Evolutionary conservation across 2,113 vertebrate species (phyloP).

Genomic region (Lampris megalopsis): DNA sequence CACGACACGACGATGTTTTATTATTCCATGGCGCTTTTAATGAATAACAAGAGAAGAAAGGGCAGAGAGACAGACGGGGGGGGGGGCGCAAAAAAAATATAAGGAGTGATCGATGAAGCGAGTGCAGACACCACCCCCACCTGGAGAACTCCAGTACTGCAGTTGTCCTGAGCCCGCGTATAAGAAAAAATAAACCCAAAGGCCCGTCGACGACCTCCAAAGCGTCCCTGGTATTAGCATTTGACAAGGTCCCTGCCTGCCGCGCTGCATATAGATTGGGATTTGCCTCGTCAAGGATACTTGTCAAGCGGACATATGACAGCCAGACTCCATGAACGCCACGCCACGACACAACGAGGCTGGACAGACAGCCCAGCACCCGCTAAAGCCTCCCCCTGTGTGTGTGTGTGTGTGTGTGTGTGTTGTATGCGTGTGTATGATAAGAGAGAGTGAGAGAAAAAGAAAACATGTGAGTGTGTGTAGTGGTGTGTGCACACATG

Average conservation of each 20-base stretch:
- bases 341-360: conserved; percentile 50
- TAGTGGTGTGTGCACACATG: conserved; percentile 28
- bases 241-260: conserved; percentile 75
- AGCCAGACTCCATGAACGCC: conserved; percentile 73
- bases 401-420: conserved; percentile 24
- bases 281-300: conserved; percentile 80
- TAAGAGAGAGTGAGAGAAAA: background rate
- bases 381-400: conserved; percentile 48
- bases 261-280: conserved; percentile 75
- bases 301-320: conserved; percentile 75
- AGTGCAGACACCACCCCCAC: conserved; percentile 84
- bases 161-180: too few relatives aligned
- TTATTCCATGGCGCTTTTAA: conserved; percentile 86
- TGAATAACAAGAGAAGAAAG: conserved; percentile 84
- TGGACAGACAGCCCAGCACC: conserved; percentile 58
- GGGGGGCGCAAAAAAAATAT: conserved; percentile 49
- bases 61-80: conserved; percentile 60
- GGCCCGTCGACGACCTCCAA: conserved; percentile 73
- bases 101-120: conserved; percentile 80
- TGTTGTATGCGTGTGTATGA: conserved; percentile 27
- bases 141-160: conserved; percentile 79
- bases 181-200: conserved; percentile 69
- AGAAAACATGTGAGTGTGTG: conserved; percentile 48
- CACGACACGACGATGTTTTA: too few relatives aligned
- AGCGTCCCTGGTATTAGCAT: conserved; percentile 77